Base-by-base conservation (phyloP, 2,113 vertebrate species). In the Corythornis vintsioides region DNA sequence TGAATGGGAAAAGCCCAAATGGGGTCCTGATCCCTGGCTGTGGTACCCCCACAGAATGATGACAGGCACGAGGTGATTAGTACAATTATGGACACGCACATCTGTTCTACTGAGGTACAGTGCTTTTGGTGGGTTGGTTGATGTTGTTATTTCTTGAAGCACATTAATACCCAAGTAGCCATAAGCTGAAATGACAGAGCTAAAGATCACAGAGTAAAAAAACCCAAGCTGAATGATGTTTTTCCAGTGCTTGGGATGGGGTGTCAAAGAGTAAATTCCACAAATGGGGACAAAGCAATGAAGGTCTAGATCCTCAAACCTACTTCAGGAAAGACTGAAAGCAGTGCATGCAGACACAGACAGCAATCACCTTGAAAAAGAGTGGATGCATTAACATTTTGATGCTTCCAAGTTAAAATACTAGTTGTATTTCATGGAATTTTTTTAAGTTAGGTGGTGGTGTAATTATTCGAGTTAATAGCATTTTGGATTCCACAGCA, bases 1-100 rank as follows among this genome's bases (percentile, higher is more conserved):
- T 92, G 86, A 89, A 93, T 91, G 8, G 75, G 83, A 85, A 93
- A 84, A 78, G 15, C 91, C 83, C 89, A 96, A 77, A 94, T 93
- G 75, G 88, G 89, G 92, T 95, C 94, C 90, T 89, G 92, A 91
- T 91, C 79, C 79, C 75, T 63, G 47, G 92, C 80, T 88, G 89
- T 0, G 0, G 60, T 80, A 88, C 88, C 61, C 35, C 79, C 11
- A 9, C 43, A 59, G n/a, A 89, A 92, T 48, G 73, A 50, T 84
- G 92, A 90, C 59, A 95, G 90, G 90, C 88, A 84, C 83, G 91
- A 85, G 65, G 87, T 59, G 43, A 85, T 92, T 73, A 94, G 52
- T 55, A 83, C 94, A 92, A 95, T 38, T 38, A 38, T 11, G 38
- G 38, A 95, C 86, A 95, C 13, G 6, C 53, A 89, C 89, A 96